A percentile compares a stretch with the other conserved stretches of the same genome.
phyloP scores from a whole-genome alignment of 2,113 vertebrate genomes.

The Siniperca knerii region DNA sequence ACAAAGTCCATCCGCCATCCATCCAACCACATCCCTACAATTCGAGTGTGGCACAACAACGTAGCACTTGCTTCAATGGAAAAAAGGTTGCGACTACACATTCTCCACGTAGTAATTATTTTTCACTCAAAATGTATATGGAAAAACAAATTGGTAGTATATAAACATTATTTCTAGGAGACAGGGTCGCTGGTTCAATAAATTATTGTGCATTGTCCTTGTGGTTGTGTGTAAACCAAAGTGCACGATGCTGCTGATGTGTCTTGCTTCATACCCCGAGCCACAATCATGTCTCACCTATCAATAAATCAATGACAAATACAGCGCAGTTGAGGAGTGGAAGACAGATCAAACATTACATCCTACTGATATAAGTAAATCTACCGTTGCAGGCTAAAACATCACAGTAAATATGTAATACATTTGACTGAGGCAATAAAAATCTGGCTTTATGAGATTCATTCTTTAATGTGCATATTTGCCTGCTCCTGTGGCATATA shows the following conservation, averaged over 20 bases:
- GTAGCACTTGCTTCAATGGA: too few species aligned
- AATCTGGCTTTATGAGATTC: neutral
- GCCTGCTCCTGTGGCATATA: neutral
- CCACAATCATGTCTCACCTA: neutral
- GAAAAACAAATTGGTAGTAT: neutral
- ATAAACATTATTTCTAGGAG: neutral
- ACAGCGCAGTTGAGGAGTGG: neutral
- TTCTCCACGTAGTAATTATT: neutral
- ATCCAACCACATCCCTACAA: too few species aligned
- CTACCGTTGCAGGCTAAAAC: neutral
- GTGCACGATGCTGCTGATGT: neutral
- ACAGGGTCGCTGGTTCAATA: neutral
- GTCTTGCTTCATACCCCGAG: neutral
- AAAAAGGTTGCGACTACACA: too few species aligned
- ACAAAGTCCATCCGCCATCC: too few species aligned
- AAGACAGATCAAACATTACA: neutral
- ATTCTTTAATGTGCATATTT: neutral
- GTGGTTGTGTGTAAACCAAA: neutral
- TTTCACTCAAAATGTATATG: neutral
- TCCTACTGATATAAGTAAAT: neutral
- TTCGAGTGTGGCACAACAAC: too few species aligned
- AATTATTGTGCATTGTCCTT: neutral
- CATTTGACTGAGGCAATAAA: conserved; percentile 1
- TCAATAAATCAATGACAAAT: neutral
- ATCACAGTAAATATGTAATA: neutral